Percentiles rank a stretch among this genome's conserved stretches.
Conservation (phyloP, 2,113 vertebrate species). For the Chlorodrepanis virens region DNA sequence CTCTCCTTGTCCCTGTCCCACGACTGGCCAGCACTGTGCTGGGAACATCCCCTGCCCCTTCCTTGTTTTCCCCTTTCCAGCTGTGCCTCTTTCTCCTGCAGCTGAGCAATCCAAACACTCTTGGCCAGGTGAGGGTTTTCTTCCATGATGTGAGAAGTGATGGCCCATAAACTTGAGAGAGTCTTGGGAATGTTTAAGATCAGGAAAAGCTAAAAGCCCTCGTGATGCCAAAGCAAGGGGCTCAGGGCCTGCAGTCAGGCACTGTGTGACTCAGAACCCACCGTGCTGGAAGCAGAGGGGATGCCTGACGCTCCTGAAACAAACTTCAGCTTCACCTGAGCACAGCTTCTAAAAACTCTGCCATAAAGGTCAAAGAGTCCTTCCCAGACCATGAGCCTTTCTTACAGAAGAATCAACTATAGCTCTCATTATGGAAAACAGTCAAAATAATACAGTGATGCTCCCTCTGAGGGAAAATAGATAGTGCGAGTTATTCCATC, state of each 20-base stretch:
- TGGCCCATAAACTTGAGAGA: not conserved
- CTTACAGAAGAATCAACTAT: not conserved
- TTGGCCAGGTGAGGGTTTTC: not conserved
- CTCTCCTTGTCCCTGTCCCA: not conserved
- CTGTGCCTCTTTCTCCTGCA: not conserved
- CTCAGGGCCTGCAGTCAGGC: not conserved
- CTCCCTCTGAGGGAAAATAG: not conserved
- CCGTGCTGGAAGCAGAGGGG: not conserved
- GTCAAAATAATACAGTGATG: not conserved
- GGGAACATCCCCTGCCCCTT: not conserved
- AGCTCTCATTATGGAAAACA: not conserved
- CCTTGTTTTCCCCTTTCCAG: not conserved
- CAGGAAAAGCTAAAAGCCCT: not conserved
- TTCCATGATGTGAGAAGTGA: not conserved
- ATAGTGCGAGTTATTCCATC: conserved; percentile 36
- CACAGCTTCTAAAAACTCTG: not conserved
- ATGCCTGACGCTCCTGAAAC: not conserved
- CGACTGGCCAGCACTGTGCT: not conserved
- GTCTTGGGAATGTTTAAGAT: not conserved
- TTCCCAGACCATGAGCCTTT: not conserved
- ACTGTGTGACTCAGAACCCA: not conserved
- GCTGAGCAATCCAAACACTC: accelerated
- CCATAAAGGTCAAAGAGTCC: conserved; percentile 6
- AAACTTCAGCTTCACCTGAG: not conserved
- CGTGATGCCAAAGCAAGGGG: not conserved